Evolutionary conservation across 1,140 invertebrate species (phyloP).

Genomic region (Atta texana): DNA sequence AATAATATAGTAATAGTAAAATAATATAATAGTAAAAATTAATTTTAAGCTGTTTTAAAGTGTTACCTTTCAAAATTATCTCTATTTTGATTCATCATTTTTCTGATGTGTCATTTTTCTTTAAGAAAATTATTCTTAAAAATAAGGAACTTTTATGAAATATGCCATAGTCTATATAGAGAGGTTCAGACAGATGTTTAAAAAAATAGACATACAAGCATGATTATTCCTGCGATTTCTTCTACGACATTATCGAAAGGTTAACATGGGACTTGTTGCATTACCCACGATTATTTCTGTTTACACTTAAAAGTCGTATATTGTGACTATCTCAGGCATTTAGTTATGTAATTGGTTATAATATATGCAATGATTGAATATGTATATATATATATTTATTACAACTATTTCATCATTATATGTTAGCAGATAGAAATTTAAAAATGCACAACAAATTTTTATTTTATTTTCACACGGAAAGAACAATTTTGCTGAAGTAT

Average conservation of each 20-base stretch:
- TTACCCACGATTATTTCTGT: conserved; percentile 26
- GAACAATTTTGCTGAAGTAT: no score
- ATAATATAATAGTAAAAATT: no score
- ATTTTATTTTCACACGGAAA: background rate
- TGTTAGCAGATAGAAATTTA: background rate
- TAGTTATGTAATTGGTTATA: conserved; percentile 45
- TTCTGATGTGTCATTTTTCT: no score
- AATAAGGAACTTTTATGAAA: background rate
- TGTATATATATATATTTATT: background rate
- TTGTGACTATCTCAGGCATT: conserved; percentile 35
- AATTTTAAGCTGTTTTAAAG: no score
- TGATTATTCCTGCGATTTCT: conserved; percentile 50
- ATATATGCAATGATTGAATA: conserved; percentile 11
- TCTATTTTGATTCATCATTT: no score
- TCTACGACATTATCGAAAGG: conserved; percentile 75
- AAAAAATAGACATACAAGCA: conserved; percentile 6
- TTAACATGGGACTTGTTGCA: conserved; percentile 52
- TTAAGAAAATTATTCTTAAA: background rate
- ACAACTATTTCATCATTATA: conserved; percentile 2
- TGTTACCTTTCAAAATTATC: no score
- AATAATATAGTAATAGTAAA: no score
- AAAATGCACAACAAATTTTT: background rate
- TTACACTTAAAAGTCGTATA: conserved; percentile 62
- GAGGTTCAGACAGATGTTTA: background rate
- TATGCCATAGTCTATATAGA: background rate